Evolutionary conservation across 2,113 vertebrate species (phyloP), one percentile per base, ranked within the genome.

Genomic region (Sapajus apella): DNA sequence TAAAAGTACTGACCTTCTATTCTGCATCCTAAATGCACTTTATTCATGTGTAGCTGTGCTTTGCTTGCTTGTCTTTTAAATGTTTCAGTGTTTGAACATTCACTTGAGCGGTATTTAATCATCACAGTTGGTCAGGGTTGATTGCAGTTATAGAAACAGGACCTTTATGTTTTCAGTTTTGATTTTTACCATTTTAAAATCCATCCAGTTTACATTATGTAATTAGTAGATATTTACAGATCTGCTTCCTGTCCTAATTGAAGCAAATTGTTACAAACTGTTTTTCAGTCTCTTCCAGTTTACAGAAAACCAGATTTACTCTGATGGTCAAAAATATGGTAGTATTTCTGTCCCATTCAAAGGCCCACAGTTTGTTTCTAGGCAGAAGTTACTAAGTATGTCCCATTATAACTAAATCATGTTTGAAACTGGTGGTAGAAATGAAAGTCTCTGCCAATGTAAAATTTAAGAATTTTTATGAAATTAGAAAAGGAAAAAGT

Each of bases 161-260:
- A 68, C 35, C 9, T 97, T 95, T 85, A 86, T 95, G 8, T 87
- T 90, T 84, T 86, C 75, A 83, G 4, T 76, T 91, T 92, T 92
- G 83, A 80, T 6, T 66, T 89, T 96, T 77, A 84, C 68, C 56
- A 64, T 45, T 90, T 21, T 83, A 56, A 55, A 87, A 47, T 77
- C 56, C 43, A 94, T 56, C 61, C 84, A 73, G 47, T 50, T 82
- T 93, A 83, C 66, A 23, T 25, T 77, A 6, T 83, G 18, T 93
- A 76, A 12, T 93, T 77, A 76, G n/a, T 77, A 73, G 32, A 95
- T 61, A 11, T 64, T 96, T 79, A 80, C 27, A 92, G 52, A 64
- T 70, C 45, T 43, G n/a, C 17, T 14, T 85, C 16, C 52, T 77
- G 94, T 96, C 23, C 72, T 96, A 4, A 40, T 27, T 68, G 27